Conservation (phyloP, 1,140 invertebrate species). For the Contarinia nasturtii region DNA sequence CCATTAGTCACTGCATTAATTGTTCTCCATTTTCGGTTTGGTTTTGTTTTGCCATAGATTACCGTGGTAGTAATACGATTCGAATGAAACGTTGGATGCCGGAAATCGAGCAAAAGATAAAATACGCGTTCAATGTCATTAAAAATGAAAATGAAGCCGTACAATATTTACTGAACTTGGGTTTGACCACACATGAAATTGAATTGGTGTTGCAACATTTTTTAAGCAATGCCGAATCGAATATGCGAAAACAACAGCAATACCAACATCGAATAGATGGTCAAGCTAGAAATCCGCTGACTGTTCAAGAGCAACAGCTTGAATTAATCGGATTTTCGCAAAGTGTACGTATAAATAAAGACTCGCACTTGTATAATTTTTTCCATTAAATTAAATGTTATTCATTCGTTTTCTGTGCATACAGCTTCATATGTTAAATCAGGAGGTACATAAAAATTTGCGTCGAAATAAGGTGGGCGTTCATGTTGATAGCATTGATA, state of each 20-base stretch:
- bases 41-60: slow-evolving; percentile 28
- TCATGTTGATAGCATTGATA: slow-evolving; percentile 29
- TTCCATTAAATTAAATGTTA: not conserved
- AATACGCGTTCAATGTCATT: slow-evolving; percentile 8
- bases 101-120: slow-evolving; percentile 33
- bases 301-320: slow-evolving; percentile 2
- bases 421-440: slow-evolving; percentile 3
- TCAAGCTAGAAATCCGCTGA: not conserved
- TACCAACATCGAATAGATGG: not conserved
- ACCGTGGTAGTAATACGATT: slow-evolving; percentile 42
- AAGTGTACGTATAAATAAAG: not conserved
- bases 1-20: too few relatives aligned
- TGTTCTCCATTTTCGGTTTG: too few relatives aligned
- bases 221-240: slow-evolving; percentile 8
- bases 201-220: slow-evolving; percentile 21
- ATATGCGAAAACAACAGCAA: not conserved
- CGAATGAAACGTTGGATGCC: slow-evolving; percentile 3
- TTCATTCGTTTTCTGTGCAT: not conserved
- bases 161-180: slow-evolving; percentile 8
- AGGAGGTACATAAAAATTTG: slow-evolving; percentile 40
- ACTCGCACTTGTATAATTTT: not conserved
- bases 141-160: not conserved
- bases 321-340: slow-evolving; percentile 4
- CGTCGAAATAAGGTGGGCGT: slow-evolving; percentile 40
- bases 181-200: slow-evolving; percentile 19